Base-by-base conservation (phyloP, 2,888 invertebrate genomes). In the Rotaria magnacalcarata region DNA sequence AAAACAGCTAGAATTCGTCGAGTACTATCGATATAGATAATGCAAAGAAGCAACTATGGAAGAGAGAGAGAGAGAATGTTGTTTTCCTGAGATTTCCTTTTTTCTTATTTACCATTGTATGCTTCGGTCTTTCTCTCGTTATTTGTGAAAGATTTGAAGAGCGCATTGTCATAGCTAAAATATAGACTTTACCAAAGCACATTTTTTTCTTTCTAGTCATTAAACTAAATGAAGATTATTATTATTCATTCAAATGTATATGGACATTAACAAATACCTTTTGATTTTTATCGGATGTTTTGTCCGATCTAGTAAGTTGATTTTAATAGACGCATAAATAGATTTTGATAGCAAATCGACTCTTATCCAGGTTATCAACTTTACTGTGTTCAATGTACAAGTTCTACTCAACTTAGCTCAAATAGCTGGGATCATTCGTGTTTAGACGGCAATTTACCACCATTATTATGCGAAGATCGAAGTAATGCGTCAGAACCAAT, bases 351-450 rank as follows among this genome's bases (percentile, higher is more conserved):
- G 10, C 21, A 67, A 67, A 67, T 34, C 34, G 4, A 16, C 16
- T 14, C 52, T 16, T 52, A 16, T 52, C 16, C 19, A 67, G 67
- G 67, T 67, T 27, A 19, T 67, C 27, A 67, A 67, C 16, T 67
- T 41, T 34, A 67, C 34, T 67, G 67, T 34, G 6, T 67, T 67
- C 67, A 67, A 67, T 67, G 67, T 34, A 67, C 67, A 67, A 67
- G 67, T 16, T 34, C 67, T 34, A 19, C 34, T 34, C 19, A 19
- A 67, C 34, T 34, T 67, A 16, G 5, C 34, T 34, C 34, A 34
- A 14, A 0, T 19, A 14, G 19, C 6, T 1, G 34, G 67, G 34
- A 67, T 67, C 67, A 34, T 34, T 19, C 67, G 19, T 67, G 67
- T 67, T 67, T 67, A 67, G 67, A 67, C 34, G 67, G 67, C 6